Evolutionary conservation across 2,797 vertebrate genomes (phyloP).

Genomic region (Rhinella marina): DNA sequence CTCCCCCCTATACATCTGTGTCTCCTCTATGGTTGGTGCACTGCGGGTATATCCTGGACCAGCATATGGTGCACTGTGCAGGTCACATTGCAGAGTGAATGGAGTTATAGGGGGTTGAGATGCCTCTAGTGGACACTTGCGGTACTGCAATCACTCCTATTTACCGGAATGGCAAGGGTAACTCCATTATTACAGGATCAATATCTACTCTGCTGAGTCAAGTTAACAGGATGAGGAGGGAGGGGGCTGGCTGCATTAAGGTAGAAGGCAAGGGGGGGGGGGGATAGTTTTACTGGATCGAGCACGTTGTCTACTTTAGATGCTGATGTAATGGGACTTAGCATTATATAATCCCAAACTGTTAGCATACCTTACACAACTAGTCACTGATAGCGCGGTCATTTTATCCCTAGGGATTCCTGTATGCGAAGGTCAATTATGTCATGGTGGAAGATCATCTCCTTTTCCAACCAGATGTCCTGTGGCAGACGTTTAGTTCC

Average conservation of each 20-base stretch:
- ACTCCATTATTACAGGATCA: constrained; percentile 24
- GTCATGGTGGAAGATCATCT: no score
- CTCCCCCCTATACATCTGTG: neutral
- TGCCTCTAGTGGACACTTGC: constrained; percentile 22
- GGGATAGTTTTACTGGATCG: constrained; percentile 10
- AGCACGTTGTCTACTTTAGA: neutral
- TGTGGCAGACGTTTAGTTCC: no score
- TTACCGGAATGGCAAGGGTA: constrained; percentile 15
- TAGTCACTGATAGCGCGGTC: neutral
- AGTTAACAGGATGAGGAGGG: constrained; percentile 4
- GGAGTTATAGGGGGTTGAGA: neutral
- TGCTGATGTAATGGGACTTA: neutral
- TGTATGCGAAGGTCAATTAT: no score
- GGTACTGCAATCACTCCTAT: neutral
- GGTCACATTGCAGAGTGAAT: neutral
- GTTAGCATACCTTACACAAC: neutral
- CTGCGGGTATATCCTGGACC: constrained; percentile 28
- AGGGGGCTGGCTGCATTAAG: neutral
- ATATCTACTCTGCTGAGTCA: constrained; percentile 48
- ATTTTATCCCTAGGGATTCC: neutral
- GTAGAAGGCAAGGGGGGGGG: neutral
- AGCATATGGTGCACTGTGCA: neutral
- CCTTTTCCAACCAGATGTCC: no score
- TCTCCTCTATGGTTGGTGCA: neutral
- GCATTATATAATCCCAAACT: neutral